Conservation (phyloP, 2,113 vertebrate genomes). For the Atractosteus spatula region DNA sequence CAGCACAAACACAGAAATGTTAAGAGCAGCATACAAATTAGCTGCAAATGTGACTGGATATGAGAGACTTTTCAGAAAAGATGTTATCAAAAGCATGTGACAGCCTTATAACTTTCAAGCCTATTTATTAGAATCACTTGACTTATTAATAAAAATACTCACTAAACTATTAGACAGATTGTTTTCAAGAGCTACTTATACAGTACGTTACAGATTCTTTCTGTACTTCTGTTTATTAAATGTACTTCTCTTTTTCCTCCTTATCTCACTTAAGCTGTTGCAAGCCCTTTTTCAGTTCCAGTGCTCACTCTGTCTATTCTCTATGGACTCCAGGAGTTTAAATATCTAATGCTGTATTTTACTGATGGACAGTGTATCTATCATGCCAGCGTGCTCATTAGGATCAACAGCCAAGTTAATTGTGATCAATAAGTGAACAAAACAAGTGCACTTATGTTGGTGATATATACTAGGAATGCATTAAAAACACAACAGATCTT, state of each 20-base stretch:
- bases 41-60: slow-evolving; percentile 39
- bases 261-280: background rate
- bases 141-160: slow-evolving; percentile 9
- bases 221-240: background rate
- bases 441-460: slow-evolving; percentile 23
- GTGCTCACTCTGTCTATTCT: too few relatives aligned
- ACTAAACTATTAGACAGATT: slow-evolving; percentile 32
- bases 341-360: too few relatives aligned
- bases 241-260: background rate
- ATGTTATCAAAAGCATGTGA: slow-evolving; percentile 48
- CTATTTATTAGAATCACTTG: slow-evolving; percentile 43
- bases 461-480: too few relatives aligned
- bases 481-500: too few relatives aligned
- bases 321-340: too few relatives aligned
- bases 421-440: slow-evolving; percentile 12
- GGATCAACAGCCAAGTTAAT: slow-evolving; percentile 10
- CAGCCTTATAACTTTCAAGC: slow-evolving; percentile 55
- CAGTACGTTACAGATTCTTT: background rate
- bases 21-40: slow-evolving; percentile 80
- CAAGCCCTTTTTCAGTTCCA: too few relatives aligned
- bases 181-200: slow-evolving; percentile 36
- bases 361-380: background rate
- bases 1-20: slow-evolving; percentile 78
- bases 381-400: background rate
- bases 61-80: slow-evolving; percentile 28